Base-by-base conservation (phyloP, 2,888 invertebrate species). In the Erebia epiphron region DNA sequence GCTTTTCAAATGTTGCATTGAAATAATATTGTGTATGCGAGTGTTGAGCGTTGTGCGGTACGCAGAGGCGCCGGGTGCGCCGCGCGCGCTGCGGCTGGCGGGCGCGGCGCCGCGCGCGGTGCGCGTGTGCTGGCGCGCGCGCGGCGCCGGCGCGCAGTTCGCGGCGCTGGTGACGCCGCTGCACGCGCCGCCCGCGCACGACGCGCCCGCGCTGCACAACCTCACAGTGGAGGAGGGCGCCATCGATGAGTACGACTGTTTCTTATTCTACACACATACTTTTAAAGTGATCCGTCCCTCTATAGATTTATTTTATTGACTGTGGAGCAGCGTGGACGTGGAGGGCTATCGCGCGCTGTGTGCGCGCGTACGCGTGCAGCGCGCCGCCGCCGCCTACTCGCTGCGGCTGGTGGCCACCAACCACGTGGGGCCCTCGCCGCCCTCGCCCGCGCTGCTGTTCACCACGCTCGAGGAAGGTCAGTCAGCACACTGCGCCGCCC, bases 51-150 rank as follows among this genome's bases (percentile, higher is more conserved):
- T 26, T 1, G 14, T 10, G 13, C 21, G 66, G n/a, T 52, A 1
- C 8, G n/a, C 75, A 95, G 97, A 97, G 82, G 95, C 96, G 2
- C 97, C 97, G 94, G 97, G 96, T 81, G 95, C 96, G 9, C 97
- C 97, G 0, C 89, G 90, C n/a, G 88, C 90, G 41, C 80, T 95
- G 66, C 94, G 94, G 75, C 91, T 95, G 68, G 91, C 94, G 66
- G 95, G 95, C 77, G 93, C 94, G 73, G 94, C 94, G 21, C 89
- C 95, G 56, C 92, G 95, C 77, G 95, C 95, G 81, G 94, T 94
- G 75, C 93, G 94, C 62, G 86, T 96, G 73, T 84, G 89, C 35
- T 96, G 96, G 96, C 90, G 88, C 18, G 75, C 76, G 8, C 71
- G 67, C 60, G 75, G 76, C 46, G 52, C 70, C 41, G 73, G 69